Evolutionary conservation across 1,140 invertebrate genomes (phyloP).

Genomic region (Mercenaria mercenaria): DNA sequence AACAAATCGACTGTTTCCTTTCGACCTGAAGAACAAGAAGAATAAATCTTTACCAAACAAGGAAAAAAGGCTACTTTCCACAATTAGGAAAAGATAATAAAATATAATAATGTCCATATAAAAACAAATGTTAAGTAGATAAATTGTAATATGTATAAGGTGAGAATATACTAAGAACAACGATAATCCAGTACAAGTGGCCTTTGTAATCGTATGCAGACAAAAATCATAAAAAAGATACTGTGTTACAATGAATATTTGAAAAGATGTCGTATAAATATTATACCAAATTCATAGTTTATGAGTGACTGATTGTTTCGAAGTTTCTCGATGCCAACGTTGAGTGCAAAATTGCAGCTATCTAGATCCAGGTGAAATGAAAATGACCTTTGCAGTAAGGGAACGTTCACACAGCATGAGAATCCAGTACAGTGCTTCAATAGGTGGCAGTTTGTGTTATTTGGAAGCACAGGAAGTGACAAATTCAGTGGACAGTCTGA

Average conservation of each 20-base stretch:
- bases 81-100: too few species aligned
- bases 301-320: conserved; percentile 7
- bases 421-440: background rate
- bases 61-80: too few species aligned
- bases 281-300: conserved; percentile 50
- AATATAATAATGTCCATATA: too few species aligned
- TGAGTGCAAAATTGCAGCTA: background rate
- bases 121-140: too few species aligned
- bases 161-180: too few species aligned
- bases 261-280: too few species aligned
- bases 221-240: too few species aligned
- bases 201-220: too few species aligned
- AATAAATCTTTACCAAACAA: too few species aligned
- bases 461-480: background rate
- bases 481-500: background rate
- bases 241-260: too few species aligned
- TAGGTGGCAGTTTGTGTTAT: background rate
- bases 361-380: background rate
- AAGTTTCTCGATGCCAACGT: conserved; percentile 27
- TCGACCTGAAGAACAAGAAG: background rate
- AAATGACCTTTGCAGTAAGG: conserved; percentile 4
- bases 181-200: too few species aligned
- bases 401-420: conserved; percentile 22
- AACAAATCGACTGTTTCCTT: background rate
- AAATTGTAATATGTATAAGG: too few species aligned